phyloP scores from a whole-genome alignment of 2,888 invertebrate genomes.

The Melieria omissa region DNA sequence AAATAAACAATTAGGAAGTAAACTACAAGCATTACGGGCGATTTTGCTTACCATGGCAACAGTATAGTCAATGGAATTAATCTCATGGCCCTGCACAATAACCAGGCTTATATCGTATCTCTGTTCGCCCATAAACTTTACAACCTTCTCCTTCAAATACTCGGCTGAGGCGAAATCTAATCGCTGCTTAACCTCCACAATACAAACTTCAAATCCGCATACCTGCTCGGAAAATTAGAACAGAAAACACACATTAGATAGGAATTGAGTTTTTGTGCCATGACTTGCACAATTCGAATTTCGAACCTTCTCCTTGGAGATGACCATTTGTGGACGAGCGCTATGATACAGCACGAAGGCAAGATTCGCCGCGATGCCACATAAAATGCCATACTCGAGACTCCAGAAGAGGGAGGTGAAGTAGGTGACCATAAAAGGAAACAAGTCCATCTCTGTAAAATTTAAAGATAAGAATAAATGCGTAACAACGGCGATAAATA shows the following conservation, averaged over 20 bases:
- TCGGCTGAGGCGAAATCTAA: conserved; percentile 85
- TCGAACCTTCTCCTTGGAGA: conserved; percentile 58
- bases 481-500: background rate
- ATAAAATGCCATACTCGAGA: conserved; percentile 87
- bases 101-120: conserved; percentile 72
- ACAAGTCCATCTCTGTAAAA: conserved; percentile 82
- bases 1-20: too few relatives aligned
- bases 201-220: conserved; percentile 65
- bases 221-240: too few relatives aligned
- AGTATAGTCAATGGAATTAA: conserved; percentile 73
- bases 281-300: background rate
- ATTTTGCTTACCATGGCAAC: conserved; percentile 70
- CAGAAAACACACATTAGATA: background rate
- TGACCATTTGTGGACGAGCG: conserved; percentile 82
- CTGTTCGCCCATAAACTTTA: conserved; percentile 78
- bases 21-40: background rate
- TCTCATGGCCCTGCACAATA: conserved; percentile 77
- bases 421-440: conserved; percentile 86
- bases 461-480: background rate
- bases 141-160: conserved; percentile 74
- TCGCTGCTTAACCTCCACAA: conserved; percentile 78
- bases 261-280: background rate
- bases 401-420: conserved; percentile 84
- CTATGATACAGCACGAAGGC: conserved; percentile 85
- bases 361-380: conserved; percentile 83